A percentile compares a stretch with the other conserved stretches of the same genome.
phyloP scores from a whole-genome alignment of 2,797 vertebrate species.

The Halcyon chelicuti region DNA sequence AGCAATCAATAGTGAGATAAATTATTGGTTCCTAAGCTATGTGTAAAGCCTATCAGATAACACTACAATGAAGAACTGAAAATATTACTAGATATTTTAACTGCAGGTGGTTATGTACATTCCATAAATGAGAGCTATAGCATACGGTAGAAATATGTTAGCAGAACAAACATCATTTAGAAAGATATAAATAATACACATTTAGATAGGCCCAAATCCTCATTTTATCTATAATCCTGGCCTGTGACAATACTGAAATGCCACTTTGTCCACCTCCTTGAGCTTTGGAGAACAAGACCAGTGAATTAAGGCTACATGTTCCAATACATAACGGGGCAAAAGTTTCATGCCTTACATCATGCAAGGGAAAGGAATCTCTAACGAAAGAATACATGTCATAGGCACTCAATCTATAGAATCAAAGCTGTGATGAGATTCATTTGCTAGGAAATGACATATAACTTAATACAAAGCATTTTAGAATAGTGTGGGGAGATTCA shows the following conservation, averaged over 20 bases:
- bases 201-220: background rate
- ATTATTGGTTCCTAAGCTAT: background rate
- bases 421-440: background rate
- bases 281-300: background rate
- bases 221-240: background rate
- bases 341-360: background rate
- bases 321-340: background rate
- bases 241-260: background rate
- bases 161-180: background rate
- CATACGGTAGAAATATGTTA: background rate
- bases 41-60: background rate
- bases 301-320: background rate
- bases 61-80: background rate
- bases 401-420: background rate
- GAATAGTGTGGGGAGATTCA: rapidly evolving
- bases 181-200: background rate
- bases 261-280: background rate
- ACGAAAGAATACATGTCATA: background rate
- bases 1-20: background rate
- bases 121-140: background rate
- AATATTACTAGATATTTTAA: background rate
- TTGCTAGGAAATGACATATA: background rate
- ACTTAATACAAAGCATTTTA: background rate
- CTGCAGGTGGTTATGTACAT: background rate
- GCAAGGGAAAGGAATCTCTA: background rate